phyloP scores from a whole-genome alignment of 2,888 invertebrate genomes.

The Eristalinus aeneus region DNA sequence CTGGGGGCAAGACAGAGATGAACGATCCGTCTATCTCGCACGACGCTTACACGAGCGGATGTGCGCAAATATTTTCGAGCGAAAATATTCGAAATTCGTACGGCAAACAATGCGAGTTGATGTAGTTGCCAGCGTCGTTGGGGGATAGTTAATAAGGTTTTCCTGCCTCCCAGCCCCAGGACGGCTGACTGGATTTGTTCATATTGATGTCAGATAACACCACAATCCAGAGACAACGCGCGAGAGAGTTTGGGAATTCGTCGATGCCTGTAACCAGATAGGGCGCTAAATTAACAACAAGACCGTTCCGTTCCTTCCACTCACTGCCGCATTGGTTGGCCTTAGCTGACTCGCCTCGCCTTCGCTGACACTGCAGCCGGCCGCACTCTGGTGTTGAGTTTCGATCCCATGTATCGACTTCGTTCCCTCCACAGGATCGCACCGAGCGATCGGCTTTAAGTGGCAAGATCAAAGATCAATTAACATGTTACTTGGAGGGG shows the following conservation, averaged over 20 bases:
- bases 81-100: conserved; percentile 69
- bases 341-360: not conserved
- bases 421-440: conserved; percentile 38
- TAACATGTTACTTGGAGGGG: conserved; percentile 68
- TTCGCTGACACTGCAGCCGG: not conserved
- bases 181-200: conserved; percentile 37
- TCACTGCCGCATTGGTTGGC: conserved; percentile 64
- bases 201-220: conserved; percentile 59
- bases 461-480: conserved; percentile 71
- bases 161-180: conserved; percentile 42
- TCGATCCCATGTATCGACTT: conserved; percentile 22
- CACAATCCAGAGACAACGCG: conserved; percentile 9
- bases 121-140: conserved; percentile 40
- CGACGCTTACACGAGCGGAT: conserved; percentile 42
- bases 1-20: not conserved
- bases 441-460: conserved; percentile 66
- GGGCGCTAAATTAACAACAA: conserved; percentile 71
- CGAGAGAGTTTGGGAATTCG: conserved; percentile 33
- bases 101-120: conserved; percentile 59
- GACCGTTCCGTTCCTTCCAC: conserved; percentile 58
- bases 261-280: conserved; percentile 63
- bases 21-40: conserved; percentile 40
- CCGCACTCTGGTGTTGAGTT: not conserved
- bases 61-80: conserved; percentile 69
- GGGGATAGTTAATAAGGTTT: conserved; percentile 66